Evolutionary conservation across 2,888 invertebrate genomes (phyloP).

Genomic region (Xestia rhomboidea): DNA sequence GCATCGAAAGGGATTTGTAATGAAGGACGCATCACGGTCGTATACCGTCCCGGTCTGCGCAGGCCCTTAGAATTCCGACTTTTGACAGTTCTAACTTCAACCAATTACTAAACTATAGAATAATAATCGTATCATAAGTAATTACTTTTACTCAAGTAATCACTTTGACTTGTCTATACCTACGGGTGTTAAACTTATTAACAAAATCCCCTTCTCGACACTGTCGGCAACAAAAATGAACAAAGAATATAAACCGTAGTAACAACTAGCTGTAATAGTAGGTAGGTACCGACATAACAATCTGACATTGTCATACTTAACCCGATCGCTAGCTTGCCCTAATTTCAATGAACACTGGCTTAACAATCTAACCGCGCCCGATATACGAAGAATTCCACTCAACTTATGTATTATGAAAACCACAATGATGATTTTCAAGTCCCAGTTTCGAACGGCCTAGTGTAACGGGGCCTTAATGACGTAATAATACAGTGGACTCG

Average conservation of each 20-base stretch:
- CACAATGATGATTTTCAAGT: constrained; percentile 75
- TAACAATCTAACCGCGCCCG: constrained; percentile 66
- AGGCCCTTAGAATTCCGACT: no score
- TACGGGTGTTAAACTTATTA: not conserved
- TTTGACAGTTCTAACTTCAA: no score
- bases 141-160: no score
- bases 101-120: no score
- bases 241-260: constrained; percentile 11
- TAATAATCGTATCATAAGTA: no score
- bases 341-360: constrained; percentile 57
- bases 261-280: constrained; percentile 13
- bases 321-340: constrained; percentile 47
- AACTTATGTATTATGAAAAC: constrained; percentile 69
- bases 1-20: no score
- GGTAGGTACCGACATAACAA: not conserved
- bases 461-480: constrained; percentile 83
- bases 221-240: not conserved
- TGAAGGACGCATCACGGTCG: no score
- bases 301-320: constrained; percentile 39
- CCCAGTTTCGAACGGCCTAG: constrained; percentile 69
- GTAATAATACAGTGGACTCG: constrained; percentile 79
- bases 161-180: no score
- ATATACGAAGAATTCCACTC: constrained; percentile 69
- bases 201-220: not conserved
- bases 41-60: no score